Evolutionary conservation across 2,888 invertebrate genomes (phyloP).

Genomic region (Eupelmus urozonus): DNA sequence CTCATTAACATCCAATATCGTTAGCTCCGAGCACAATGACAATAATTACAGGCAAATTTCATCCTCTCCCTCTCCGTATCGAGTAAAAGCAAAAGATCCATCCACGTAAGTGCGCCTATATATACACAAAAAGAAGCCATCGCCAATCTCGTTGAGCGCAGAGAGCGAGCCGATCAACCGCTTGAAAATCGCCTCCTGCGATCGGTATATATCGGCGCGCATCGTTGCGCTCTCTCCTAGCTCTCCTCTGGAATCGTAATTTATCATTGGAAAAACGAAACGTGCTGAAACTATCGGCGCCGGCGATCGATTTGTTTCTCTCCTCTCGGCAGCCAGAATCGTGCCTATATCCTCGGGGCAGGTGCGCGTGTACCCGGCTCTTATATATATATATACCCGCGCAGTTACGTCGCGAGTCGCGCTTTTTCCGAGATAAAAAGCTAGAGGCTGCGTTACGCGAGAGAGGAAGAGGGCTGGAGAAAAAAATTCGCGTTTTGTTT

Average conservation of each 20-base stretch:
- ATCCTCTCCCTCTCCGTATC: not conserved
- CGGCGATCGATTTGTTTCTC: slow-evolving; percentile 55
- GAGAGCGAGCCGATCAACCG: too few species aligned
- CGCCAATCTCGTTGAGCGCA: too few species aligned
- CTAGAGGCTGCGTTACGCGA: not conserved
- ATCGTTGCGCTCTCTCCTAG: not conserved
- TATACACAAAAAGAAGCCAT: too few species aligned
- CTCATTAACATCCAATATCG: slow-evolving; percentile 1
- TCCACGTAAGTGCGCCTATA: too few species aligned
- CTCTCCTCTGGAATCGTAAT: slow-evolving; percentile 24
- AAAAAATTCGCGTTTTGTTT: slow-evolving; percentile 30
- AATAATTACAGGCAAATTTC: not conserved
- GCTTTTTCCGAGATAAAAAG: not conserved
- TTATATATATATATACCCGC: not conserved
- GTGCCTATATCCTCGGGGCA: not conserved
- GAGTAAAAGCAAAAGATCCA: not conserved
- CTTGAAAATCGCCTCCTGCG: not conserved
- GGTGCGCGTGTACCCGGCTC: not conserved
- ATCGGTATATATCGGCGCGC: not conserved
- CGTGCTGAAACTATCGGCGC: slow-evolving; percentile 57
- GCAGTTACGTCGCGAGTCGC: too few species aligned
- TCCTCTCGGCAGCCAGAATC: slow-evolving; percentile 44
- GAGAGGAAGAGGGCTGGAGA: not conserved
- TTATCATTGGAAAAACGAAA: slow-evolving; percentile 57
- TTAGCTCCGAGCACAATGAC: not conserved